Conservation (phyloP, 2,797 vertebrate genomes). For the Gymnopithys bicolor region DNA sequence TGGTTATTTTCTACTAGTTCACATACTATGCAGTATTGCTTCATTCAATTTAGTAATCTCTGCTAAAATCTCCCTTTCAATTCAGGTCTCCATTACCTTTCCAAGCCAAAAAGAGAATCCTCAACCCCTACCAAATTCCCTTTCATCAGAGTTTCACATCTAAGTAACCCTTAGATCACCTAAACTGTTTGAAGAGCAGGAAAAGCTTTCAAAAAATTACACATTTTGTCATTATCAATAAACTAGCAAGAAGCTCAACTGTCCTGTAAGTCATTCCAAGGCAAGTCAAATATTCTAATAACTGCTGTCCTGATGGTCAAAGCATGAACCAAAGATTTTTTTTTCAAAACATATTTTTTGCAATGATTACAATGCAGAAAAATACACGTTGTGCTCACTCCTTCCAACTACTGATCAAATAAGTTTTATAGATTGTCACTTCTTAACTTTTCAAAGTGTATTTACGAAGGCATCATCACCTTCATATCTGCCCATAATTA, state of each 20-base stretch:
- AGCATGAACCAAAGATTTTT: neutral
- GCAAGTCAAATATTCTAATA: neutral
- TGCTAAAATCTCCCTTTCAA: slow-evolving; percentile 4
- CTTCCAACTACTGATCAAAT: neutral
- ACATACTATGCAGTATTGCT: neutral
- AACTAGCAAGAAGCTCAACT: neutral
- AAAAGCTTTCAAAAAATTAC: neutral
- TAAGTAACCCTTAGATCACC: neutral
- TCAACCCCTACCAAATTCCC: neutral
- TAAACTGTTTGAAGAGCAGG: neutral
- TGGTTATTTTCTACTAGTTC: neutral
- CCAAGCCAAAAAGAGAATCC: neutral
- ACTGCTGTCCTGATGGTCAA: neutral
- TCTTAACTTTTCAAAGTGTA: neutral
- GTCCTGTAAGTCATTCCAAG: neutral
- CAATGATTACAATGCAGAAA: neutral
- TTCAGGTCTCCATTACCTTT: neutral
- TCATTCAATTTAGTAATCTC: neutral
- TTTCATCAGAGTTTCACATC: neutral
- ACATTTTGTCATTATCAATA: neutral
- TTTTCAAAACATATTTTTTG: neutral
- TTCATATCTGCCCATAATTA: neutral
- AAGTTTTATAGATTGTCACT: neutral
- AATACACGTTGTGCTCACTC: neutral
- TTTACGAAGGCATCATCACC: neutral